phyloP scores from a whole-genome alignment of 2,888 invertebrate genomes.

The Folsomia manolachei region DNA sequence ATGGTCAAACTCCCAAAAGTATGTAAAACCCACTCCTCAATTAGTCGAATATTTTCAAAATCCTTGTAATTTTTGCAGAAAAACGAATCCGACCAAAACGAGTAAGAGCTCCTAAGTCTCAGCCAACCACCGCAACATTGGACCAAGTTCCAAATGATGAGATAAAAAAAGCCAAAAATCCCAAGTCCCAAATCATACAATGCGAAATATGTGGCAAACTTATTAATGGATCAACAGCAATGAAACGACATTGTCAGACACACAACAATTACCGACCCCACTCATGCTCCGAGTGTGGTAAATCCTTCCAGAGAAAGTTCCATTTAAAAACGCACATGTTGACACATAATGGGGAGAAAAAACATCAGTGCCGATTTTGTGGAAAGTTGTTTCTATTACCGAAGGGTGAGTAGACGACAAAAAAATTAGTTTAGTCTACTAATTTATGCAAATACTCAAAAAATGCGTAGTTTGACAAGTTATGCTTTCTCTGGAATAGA shows the following conservation, averaged over 20 bases:
- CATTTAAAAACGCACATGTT: conserved; percentile 39
- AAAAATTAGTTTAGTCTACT: too few species aligned
- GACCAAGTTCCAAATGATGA: neutral
- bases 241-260: conserved; percentile 41
- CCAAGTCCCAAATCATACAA: neutral
- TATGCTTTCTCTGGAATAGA: neutral
- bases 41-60: too few species aligned
- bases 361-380: conserved; percentile 42
- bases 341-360: conserved; percentile 40
- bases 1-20: too few species aligned
- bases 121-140: neutral
- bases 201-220: conserved; percentile 40
- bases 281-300: conserved; percentile 36
- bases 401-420: conserved; percentile 35
- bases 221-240: conserved; percentile 23
- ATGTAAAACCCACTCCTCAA: too few species aligned
- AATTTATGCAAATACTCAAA: neutral
- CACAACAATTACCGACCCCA: conserved; percentile 34
- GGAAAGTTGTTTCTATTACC: conserved; percentile 39
- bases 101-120: neutral
- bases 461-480: neutral
- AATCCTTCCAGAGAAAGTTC: conserved; percentile 40
- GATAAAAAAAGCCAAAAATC: too few species aligned
- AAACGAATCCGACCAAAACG: neutral
- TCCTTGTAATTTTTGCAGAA: neutral